Base-by-base conservation (phyloP, 2,888 invertebrate genomes). In the Anarsia innoxiella region DNA sequence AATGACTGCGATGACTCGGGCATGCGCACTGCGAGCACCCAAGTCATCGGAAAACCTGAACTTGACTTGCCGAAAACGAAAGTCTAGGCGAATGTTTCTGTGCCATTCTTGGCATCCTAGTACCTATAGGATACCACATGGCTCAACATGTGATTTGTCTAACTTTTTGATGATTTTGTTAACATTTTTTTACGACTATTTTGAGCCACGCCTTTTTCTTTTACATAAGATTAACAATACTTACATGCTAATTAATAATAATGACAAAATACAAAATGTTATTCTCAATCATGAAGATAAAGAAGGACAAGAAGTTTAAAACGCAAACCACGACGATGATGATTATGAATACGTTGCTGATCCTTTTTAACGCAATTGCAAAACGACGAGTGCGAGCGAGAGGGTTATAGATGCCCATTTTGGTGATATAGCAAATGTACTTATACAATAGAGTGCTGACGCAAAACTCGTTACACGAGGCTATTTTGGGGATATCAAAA, bases 61-160 rank as follows among this genome's bases (percentile, higher is more conserved):
- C 83, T 84, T 84, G 84, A 82, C 80, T 83, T 82, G 74, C 55
- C 76, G 84, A 82, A 83, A 84, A 82, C 71, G 84, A 83, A 83
- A 83, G 84, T 82, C 64, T 66, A 65, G 59, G 68, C 64, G 62
- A 73, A 80, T 82, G 82, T 83, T 82, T 82, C 79, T 79, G 69
- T 63, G 59, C 63, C 66, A 73, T 76, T 80, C 82, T 83, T 83
- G 79, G 77, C 69, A 66, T 28, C 28, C 30, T 23, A 31, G 23
- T 23, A 25, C 25, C 23, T 31, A 25, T 31, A 15, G 14, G 5
- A 25, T 28, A 28, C 13, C n/a, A 35, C 35, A 35, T 35, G 35
- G 28, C 2, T 10, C 4, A 35, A n/a, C 26, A 26, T n/a, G 19
- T 33, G 28, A 35, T 11, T 35, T 19, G 19, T 6, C 4, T n/a